Evolutionary conservation across 2,113 vertebrate species (phyloP).

Genomic region (Suricata suricatta): DNA sequence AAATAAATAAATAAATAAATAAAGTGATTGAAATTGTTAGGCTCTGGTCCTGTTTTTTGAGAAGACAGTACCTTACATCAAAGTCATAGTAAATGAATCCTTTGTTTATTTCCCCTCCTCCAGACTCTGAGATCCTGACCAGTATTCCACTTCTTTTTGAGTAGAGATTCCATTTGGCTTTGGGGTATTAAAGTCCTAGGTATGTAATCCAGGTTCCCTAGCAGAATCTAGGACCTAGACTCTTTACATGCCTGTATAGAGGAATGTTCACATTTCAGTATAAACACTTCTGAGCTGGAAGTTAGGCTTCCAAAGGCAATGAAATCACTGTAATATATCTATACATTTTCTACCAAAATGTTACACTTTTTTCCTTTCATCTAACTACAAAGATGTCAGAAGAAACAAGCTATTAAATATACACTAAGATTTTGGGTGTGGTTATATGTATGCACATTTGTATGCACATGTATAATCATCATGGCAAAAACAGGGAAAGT

Average conservation of each 20-base stretch:
- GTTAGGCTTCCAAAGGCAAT: neutral
- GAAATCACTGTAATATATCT: neutral
- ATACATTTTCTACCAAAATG: neutral
- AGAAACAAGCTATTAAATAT: neutral
- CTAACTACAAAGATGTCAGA: neutral
- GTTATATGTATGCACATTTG: neutral
- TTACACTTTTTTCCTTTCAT: neutral
- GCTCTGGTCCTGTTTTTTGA: neutral
- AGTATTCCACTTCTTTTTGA: neutral
- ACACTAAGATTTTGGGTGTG: neutral
- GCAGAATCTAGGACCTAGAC: neutral
- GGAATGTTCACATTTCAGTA: neutral
- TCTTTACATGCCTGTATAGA: neutral
- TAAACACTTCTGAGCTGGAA: conserved; percentile 21
- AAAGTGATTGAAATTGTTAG: neutral
- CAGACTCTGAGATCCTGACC: neutral
- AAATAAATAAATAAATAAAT: neutral
- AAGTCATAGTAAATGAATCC: neutral
- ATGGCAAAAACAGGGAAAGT: neutral
- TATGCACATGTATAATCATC: neutral
- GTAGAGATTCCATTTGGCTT: neutral
- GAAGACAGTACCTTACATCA: neutral
- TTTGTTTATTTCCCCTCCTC: neutral
- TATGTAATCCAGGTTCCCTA: neutral
- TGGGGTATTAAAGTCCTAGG: neutral